phyloP scores from a whole-genome alignment of 2,113 vertebrate species.

The Pogonocichla stellata region DNA sequence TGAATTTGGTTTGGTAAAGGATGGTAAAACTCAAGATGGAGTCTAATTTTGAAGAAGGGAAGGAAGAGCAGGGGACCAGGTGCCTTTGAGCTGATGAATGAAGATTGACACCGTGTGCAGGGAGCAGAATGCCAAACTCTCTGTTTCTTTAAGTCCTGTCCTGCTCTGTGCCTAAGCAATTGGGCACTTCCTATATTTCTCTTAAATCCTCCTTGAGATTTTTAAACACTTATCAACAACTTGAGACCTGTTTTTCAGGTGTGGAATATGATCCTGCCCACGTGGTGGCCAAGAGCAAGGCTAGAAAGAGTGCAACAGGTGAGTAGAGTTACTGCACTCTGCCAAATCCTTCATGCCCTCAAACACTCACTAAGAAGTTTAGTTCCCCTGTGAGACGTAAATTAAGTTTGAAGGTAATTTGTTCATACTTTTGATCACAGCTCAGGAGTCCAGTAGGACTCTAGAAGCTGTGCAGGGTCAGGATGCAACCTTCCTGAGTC shows the following conservation, averaged over 20 bases:
- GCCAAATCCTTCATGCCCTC: not conserved
- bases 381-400: not conserved
- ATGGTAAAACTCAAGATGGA: not conserved
- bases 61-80: not conserved
- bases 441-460: not conserved
- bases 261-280: not conserved
- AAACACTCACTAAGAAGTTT: not conserved
- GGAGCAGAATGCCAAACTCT: not conserved
- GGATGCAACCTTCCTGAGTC: not conserved
- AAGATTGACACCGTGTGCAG: not conserved
- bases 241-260: not conserved
- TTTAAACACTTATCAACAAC: not conserved
- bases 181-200: not conserved
- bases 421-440: not conserved
- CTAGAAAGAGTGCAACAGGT: not conserved
- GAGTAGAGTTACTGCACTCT: not conserved
- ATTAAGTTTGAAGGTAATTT: not conserved
- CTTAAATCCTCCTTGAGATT: not conserved
- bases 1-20: not conserved
- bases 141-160: not conserved
- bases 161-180: not conserved
- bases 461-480: not conserved
- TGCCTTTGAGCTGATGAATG: not conserved
- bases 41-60: not conserved
- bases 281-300: accelerated